Conservation (phyloP, 30 jellyfish, hydroid and myxozoan species). For the Nemopilema nomurai region DNA sequence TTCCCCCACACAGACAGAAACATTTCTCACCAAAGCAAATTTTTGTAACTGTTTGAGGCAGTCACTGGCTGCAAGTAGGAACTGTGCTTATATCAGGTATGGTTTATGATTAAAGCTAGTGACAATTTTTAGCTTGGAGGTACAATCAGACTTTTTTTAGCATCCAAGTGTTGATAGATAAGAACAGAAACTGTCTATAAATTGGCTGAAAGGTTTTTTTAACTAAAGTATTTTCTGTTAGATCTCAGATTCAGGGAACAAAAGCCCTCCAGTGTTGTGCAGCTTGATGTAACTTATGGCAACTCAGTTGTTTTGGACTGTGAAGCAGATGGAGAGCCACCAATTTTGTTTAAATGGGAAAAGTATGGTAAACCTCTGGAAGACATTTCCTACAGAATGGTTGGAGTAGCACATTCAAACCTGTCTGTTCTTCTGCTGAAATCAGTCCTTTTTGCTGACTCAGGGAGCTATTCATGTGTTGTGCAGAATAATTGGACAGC, state of each 20-base stretch:
- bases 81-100: too few relatives aligned
- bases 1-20: too few relatives aligned
- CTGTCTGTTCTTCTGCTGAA: constrained; percentile 3
- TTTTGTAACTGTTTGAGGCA: too few relatives aligned
- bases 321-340: constrained; percentile 11
- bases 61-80: too few relatives aligned
- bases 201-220: too few relatives aligned
- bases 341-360: constrained; percentile 12
- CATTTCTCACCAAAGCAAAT: too few relatives aligned
- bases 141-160: too few relatives aligned
- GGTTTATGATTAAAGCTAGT: too few relatives aligned
- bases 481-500: constrained; percentile 16
- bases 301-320: constrained; percentile 34
- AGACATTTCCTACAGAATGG: constrained; percentile 21
- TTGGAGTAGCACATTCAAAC: neutral
- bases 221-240: neutral
- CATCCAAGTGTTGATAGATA: too few relatives aligned
- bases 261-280: neutral
- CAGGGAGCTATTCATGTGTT: constrained; percentile 35
- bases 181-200: too few relatives aligned
- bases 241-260: constrained; percentile 19
- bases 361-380: constrained; percentile 36
- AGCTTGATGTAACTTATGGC: neutral
- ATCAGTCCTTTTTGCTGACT: constrained; percentile 11
- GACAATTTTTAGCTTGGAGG: too few relatives aligned